phyloP scores from a whole-genome alignment of 2,113 vertebrate species.

The Beaufortia kweichowensis region DNA sequence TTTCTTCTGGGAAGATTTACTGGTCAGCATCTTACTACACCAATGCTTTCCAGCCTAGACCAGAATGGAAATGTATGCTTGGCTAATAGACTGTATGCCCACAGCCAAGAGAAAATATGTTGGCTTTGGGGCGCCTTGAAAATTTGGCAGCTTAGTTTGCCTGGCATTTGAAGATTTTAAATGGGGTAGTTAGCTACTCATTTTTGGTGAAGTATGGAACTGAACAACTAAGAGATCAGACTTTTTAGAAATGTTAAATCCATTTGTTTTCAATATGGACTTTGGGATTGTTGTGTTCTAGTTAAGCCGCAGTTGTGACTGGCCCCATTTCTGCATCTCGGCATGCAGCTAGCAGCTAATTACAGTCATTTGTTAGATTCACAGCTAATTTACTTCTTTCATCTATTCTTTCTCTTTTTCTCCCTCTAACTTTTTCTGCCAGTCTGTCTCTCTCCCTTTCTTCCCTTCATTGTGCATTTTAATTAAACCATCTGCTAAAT shows the following conservation, averaged over 20 bases:
- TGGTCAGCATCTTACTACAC: too few species aligned
- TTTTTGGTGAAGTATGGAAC: background rate
- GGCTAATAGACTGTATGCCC: background rate
- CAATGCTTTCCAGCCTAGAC: too few species aligned
- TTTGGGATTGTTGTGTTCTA: conserved; percentile 44
- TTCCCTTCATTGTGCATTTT: conserved; percentile 40
- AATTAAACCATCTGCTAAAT: conserved; percentile 57
- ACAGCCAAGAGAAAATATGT: background rate
- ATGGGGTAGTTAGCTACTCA: background rate
- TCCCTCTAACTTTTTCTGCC: conserved; percentile 15
- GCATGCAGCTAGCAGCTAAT: conserved; percentile 66
- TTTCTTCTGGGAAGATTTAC: too few species aligned
- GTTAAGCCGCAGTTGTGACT: conserved; percentile 53
- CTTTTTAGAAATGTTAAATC: background rate
- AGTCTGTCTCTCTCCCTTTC: conserved; percentile 11
- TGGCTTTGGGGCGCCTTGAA: background rate
- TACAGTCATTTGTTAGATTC: conserved; percentile 74
- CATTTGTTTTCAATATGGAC: conserved; percentile 19
- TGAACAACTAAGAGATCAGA: background rate
- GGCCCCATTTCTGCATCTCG: conserved; percentile 58
- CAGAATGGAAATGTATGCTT: too few species aligned
- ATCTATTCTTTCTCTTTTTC: conserved; percentile 51
- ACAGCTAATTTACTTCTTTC: conserved; percentile 70
- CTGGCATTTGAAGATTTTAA: background rate
- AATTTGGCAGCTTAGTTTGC: background rate